Conservation (phyloP, 2,113 vertebrate genomes). For the Pao palembangensis region DNA sequence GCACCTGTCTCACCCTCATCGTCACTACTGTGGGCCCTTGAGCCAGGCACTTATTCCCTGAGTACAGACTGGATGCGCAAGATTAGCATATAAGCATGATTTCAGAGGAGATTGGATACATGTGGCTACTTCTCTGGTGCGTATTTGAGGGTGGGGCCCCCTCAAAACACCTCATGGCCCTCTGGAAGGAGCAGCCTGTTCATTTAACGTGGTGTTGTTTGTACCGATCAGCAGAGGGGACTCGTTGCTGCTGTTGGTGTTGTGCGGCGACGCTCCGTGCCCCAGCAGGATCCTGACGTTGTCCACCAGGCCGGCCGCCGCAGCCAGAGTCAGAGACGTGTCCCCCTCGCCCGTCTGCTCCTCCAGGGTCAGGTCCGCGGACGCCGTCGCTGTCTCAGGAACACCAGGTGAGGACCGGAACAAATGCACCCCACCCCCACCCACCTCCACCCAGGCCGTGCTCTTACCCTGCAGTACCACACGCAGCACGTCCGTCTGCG, state of each 20-base stretch:
- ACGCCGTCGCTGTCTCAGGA: conserved; percentile 36
- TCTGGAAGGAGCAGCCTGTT: too few relatives aligned
- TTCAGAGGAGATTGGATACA: too few relatives aligned
- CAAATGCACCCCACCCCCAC: too few relatives aligned
- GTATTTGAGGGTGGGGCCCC: too few relatives aligned
- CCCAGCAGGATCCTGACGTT: conserved; percentile 77
- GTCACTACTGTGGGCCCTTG: too few relatives aligned
- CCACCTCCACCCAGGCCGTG: neutral
- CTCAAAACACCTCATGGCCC: too few relatives aligned
- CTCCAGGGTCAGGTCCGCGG: conserved; percentile 77
- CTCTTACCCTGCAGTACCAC: conserved; percentile 78
- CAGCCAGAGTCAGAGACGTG: conserved; percentile 80
- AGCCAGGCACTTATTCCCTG: too few relatives aligned
- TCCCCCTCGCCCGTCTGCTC: conserved; percentile 81
- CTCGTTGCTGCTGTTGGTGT: conserved; percentile 81
- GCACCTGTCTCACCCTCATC: too few relatives aligned
- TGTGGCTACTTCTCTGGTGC: too few relatives aligned
- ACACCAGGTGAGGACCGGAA: neutral
- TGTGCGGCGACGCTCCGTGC: conserved; percentile 80
- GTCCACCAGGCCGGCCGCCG: conserved; percentile 71
- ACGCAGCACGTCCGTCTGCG: conserved; percentile 73
- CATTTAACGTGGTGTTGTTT: neutral
- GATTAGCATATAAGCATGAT: too few relatives aligned
- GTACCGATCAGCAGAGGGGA: conserved; percentile 82
- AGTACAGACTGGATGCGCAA: too few relatives aligned